These are phyloP conservation scores for Rhagoletis pomonella DNA, from an alignment of 1,140 invertebrate genomes.

Conservation along the genomic window DNA sequence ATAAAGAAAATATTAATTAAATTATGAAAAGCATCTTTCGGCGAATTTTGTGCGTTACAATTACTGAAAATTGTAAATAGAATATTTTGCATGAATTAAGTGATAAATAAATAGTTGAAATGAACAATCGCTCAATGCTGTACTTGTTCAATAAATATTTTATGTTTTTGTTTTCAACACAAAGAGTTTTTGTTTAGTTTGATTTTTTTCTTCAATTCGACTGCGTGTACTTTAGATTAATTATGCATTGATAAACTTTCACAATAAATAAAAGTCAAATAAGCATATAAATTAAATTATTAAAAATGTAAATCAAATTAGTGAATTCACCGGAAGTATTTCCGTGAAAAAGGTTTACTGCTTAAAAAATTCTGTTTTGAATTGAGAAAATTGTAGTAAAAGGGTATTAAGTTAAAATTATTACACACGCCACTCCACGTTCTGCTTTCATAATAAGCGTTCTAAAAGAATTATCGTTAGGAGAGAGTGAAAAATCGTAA, in stretches of 20 bases:
- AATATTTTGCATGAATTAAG: background rate
- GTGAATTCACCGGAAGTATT: background rate
- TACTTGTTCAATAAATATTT: background rate
- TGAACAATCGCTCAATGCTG: background rate
- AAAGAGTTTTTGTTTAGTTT: background rate
- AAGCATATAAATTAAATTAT: constrained; percentile 4
- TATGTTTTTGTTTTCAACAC: background rate
- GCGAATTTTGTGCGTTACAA: background rate
- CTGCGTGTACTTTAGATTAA: background rate
- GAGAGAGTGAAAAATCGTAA: too few relatives aligned
- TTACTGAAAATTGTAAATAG: background rate
- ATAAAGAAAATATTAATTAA: background rate
- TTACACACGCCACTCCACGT: too few relatives aligned
- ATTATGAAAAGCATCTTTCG: background rate
- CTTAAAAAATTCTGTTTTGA: too few relatives aligned
- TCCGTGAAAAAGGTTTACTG: background rate
- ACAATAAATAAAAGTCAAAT: background rate
- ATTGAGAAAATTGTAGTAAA: too few relatives aligned
- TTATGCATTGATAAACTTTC: background rate
- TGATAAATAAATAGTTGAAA: background rate
- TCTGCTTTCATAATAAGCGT: too few relatives aligned
- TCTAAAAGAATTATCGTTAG: too few relatives aligned
- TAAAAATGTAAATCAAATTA: background rate
- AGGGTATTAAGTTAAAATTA: too few relatives aligned
- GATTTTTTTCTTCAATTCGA: background rate